Evolutionary conservation across 1,140 invertebrate genomes (phyloP), one percentile per base, ranked within the genome.

Genomic region (Eumeta japonica): DNA sequence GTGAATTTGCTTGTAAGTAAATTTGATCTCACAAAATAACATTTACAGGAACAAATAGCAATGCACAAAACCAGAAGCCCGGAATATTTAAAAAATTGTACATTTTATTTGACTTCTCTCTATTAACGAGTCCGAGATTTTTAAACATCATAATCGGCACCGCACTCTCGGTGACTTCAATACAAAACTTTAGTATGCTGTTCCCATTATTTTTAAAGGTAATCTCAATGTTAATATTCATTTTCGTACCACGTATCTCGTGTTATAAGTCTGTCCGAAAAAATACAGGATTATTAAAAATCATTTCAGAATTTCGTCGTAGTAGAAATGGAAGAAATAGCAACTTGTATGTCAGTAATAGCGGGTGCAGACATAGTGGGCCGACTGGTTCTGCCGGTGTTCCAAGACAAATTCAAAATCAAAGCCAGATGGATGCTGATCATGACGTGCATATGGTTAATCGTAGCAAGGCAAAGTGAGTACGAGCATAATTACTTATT

Each of bases 101-200:
- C 20, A 65, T 70, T 13, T 50, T 77, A 28, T 75, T 80, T 27
- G 84, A 84, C 49, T 67, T 86, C 30, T 79, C 84, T 28, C 56
- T 87, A 24, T 52, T 87, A 2, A 75, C 56, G 3, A 64, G 58
- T 33, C 57, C 60, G 15, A 65, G 75, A 0, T 87, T 85, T 44
- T 55, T 84, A 14, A 85, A 84, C 52, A 80, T 87, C 2, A 75
- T 82, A 30, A 62, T 84, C 20, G 84, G 84, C 15, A 77, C 83
- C 37, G 79, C 80, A 1, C 49, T 86, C 4, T 81, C 78, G 28
- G 84, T 85, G 39, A 83, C 83, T 4, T 80, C 83, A 0, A 82
- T 84, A 35, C 77, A 83, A 12, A 84, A 84, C 50, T 88, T 86
- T 50, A 84, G 83, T 39, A 77, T 87, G 63, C 67, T 88, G 31